Percentiles rank a stretch among this genome's conserved stretches.
phyloP scores from a whole-genome alignment of 2,113 vertebrate genomes.

The Callopanchax toddi region DNA sequence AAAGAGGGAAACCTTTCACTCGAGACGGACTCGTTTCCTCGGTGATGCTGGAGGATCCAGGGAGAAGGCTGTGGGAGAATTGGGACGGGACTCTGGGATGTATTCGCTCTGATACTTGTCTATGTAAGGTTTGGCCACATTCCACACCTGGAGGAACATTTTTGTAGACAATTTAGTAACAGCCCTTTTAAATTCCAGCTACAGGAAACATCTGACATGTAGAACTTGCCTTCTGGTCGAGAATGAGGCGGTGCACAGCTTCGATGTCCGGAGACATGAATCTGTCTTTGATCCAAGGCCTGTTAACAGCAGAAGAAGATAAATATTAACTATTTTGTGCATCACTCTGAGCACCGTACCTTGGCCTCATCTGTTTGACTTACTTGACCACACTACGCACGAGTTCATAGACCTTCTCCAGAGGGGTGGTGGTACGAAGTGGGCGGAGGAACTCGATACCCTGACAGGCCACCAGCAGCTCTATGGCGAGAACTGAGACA shows the following conservation, averaged over 20 bases:
- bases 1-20: constrained; percentile 55
- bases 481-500: constrained; percentile 90
- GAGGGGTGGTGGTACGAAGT: constrained; percentile 91
- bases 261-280: constrained; percentile 98
- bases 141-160: constrained; percentile 86
- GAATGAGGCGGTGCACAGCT: constrained; percentile 87
- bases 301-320: constrained; percentile 56
- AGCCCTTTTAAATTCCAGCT: background rate
- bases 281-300: constrained; percentile 98
- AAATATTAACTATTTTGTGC: constrained; percentile 69
- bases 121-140: constrained; percentile 93
- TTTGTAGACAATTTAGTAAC: background rate
- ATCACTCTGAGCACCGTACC: constrained; percentile 55
- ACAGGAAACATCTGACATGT: background rate
- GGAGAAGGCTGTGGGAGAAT: constrained; percentile 94
- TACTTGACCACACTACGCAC: constrained; percentile 96
- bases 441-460: constrained; percentile 98
- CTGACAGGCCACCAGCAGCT: constrained; percentile 95
- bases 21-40: constrained; percentile 75
- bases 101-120: constrained; percentile 92
- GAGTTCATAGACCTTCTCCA: constrained; percentile 98
- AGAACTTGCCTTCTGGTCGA: constrained; percentile 89
- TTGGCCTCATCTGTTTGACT: constrained; percentile 74
- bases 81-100: constrained; percentile 89
- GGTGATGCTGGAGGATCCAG: constrained; percentile 81